Evolutionary conservation across 2,888 invertebrate genomes (phyloP), one percentile per base, ranked within the genome.

Genomic region (Mesopsocus fuscifrons): DNA sequence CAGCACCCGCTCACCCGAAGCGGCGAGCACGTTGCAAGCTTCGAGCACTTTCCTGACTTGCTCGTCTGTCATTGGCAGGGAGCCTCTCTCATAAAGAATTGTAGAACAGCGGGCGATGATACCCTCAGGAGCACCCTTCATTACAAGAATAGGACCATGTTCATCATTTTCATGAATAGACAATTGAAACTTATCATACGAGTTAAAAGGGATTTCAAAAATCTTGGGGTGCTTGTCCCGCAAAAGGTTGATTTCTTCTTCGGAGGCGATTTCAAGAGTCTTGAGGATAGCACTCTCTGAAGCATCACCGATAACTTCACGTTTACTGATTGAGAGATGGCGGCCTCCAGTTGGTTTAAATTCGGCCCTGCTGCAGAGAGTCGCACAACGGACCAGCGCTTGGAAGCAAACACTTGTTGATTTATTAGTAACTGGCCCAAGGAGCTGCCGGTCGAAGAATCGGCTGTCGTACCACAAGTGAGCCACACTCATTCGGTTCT

Each of bases 401-500:
- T 56, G 52, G 47, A 65, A 67, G 30, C 18, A 21, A 18, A 13
- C 30, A 9, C 40, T 32, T 13, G 2, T 21, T 3, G 5, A 11
- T 18, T 9, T 11, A 9, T 11, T 11, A 9, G 26, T 9, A 26
- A 38, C 38, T 6, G 21, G 6, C 17, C 17, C 33, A 9, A 17
- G 15, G 9, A 33, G 16, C 33, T 33, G 17, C 26, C 18, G 21
- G 23, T n/a, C 9, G 11, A 18, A 43, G 34, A 44, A 16, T 15
- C 88, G 85, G 20, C 38, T 38, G 20, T 31, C 18, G 21, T 18
- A 17, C 9, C 13, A 33, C 42, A 44, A 32, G 17, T 15, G 95
- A 52, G 95, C 94, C 44, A 97, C 95, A 20, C 95, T 97, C 97
- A 97, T 97, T 57, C 94, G 71, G 71, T 98, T 98, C 66, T 98